Evolutionary conservation across 1,140 invertebrate species (phyloP), one percentile per base, ranked within the genome.

Genomic region (Tetranychus cinnabarinus): DNA sequence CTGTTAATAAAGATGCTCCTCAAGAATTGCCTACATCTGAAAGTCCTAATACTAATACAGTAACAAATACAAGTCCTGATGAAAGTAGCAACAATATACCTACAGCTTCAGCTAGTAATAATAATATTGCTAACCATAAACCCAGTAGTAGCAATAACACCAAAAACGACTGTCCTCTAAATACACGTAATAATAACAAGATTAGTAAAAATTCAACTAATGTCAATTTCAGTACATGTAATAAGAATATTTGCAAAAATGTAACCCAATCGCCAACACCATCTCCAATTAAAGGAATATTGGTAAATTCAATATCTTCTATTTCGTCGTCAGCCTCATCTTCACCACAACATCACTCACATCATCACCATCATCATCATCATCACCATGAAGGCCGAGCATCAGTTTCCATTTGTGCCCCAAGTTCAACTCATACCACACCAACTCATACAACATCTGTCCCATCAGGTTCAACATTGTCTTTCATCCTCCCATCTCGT

Each of bases 1-100:
- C 55, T 13, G 58, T 59, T 8, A n/a, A 63, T 4, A 64, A 62
- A 56, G 61, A 62, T 12, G 63, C 63, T 57, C 67, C 67, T 1
- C 59, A 60, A 46, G 59, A 62, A 12, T 39, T 57, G 42, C 34
- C 63, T 37, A n/a, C 60, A 33, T 47, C 50, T 6, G 35, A 46
- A 42, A 42, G 39, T 42, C 5, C 5, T 10, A 42, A 10, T 1
- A 10, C 5, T 1, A 42, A 42, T 42, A 6, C 39, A 42, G 10
- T 5, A 6, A 10, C 5, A 10, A 42, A 42, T 42, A 42, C 39
- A 5, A 42, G 23, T 23, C 23, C 23, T 23, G 23, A 23, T 23
- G 23, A 23, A 23, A 23, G 23, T 23, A 23, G 23, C 23, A 23
- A 23, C 23, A 23, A 23, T 23, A 23, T 23, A 23, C 23, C 23